These are phyloP conservation scores for Atta cephalotes DNA, from an alignment of 1,140 invertebrate species.

Conservation along the genomic window DNA sequence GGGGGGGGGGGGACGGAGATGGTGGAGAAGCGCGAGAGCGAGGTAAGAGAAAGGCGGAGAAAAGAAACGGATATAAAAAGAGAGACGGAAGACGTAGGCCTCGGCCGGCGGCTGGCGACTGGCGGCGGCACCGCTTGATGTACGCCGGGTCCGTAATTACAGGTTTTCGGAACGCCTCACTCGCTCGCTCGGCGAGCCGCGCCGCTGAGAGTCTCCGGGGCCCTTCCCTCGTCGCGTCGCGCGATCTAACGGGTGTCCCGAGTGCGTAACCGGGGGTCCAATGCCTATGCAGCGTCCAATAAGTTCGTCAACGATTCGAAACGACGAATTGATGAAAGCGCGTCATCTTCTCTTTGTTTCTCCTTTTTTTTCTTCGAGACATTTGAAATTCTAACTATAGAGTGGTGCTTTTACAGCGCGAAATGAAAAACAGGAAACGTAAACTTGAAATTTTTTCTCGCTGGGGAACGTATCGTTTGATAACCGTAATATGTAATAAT, in stretches of 20 bases:
- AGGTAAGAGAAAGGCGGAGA: conserved; percentile 73
- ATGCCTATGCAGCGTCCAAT: neutral
- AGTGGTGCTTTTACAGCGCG: conserved; percentile 22
- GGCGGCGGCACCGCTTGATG: conserved; percentile 85
- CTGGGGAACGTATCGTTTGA: neutral
- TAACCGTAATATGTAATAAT: neutral
- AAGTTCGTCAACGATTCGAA: conserved; percentile 8
- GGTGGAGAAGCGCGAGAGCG: conserved; percentile 68
- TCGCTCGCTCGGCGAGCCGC: conserved; percentile 74
- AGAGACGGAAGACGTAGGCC: conserved; percentile 72
- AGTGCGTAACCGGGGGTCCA: conserved; percentile 37
- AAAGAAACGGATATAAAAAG: conserved; percentile 75
- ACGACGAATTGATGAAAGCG: conserved; percentile 24
- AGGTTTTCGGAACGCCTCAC: conserved; percentile 85
- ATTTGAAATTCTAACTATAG: conserved; percentile 55
- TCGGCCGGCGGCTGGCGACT: conserved; percentile 72
- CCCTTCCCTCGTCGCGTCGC: conserved; percentile 71
- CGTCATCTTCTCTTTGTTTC: neutral
- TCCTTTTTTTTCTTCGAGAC: neutral
- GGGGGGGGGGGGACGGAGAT: conserved; percentile 10
- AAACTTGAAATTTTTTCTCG: neutral
- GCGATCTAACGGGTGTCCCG: conserved; percentile 76
- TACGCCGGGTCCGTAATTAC: conserved; percentile 85
- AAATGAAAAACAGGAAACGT: conserved; percentile 33
- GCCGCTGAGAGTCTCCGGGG: conserved; percentile 71